Evolutionary conservation across 35 echinoderm and acorn worm species (phyloP).

Genomic region (Chiridota heheva): DNA sequence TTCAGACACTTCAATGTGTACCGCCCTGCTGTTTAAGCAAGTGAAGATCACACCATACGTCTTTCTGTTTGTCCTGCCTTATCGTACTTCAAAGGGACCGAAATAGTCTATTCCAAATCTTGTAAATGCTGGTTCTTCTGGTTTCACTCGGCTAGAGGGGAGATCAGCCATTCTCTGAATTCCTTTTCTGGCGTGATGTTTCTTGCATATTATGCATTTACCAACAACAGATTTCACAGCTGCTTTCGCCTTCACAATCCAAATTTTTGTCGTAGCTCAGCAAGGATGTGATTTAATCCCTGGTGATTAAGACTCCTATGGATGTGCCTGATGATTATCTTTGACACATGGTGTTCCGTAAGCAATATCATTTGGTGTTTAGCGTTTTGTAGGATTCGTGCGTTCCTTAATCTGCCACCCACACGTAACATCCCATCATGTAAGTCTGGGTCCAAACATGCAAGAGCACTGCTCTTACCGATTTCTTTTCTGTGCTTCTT

Average conservation of each 20-base stretch:
- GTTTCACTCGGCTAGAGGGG: not conserved
- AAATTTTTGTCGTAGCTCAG: slow-evolving; percentile 38
- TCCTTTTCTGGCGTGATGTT: not conserved
- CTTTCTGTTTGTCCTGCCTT: slow-evolving; percentile 1
- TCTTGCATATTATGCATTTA: slow-evolving; percentile 22
- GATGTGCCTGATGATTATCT: slow-evolving; percentile 32
- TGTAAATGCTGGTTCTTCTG: slow-evolving; percentile 27
- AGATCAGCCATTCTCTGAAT: slow-evolving; percentile 11
- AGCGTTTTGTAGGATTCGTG: slow-evolving; percentile 19
- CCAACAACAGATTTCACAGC: not conserved
- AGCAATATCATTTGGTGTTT: slow-evolving; percentile 49
- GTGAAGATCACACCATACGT: slow-evolving; percentile 58
- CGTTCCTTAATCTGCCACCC: slow-evolving; percentile 45
- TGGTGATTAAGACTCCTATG: slow-evolving; percentile 43
- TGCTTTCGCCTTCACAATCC: slow-evolving; percentile 24
- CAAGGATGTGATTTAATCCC: slow-evolving; percentile 42
- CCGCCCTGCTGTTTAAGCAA: slow-evolving; percentile 30
- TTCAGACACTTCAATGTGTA: slow-evolving; percentile 32
- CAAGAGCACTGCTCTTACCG: too few species aligned
- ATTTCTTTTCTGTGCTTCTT: too few species aligned
- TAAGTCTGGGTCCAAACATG: slow-evolving; percentile 22
- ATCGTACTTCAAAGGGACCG: slow-evolving; percentile 39
- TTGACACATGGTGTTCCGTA: slow-evolving; percentile 40
- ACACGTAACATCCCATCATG: slow-evolving; percentile 57
- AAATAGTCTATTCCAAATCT: slow-evolving; percentile 48